These are phyloP conservation scores for Morinoia aosen DNA, from an alignment of 2,888 invertebrate genomes.

Conservation along the genomic window DNA sequence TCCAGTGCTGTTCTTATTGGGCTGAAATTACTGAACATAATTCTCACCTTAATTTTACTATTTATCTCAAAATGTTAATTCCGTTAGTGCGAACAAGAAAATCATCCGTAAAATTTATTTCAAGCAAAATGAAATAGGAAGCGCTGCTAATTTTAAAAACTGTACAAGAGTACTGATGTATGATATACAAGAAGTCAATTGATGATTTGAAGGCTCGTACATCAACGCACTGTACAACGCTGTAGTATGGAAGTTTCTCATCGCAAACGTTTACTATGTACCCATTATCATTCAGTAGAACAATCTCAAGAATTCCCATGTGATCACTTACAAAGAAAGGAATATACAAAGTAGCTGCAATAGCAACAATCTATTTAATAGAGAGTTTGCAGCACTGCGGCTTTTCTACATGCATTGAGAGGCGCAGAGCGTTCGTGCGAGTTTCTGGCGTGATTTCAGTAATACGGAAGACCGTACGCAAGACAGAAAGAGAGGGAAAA, in stretches of 20 bases:
- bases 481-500: constrained; percentile 9
- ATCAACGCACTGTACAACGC: not conserved
- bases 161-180: not conserved
- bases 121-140: not conserved
- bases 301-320: not conserved
- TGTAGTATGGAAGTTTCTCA: not conserved
- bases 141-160: not conserved
- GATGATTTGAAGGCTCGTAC: not conserved
- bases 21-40: too few species aligned
- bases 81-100: not conserved
- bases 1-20: not conserved
- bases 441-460: not conserved
- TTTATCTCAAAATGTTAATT: not conserved
- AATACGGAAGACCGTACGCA: not conserved
- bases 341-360: not conserved
- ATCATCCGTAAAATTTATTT: not conserved
- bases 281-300: not conserved
- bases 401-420: not conserved
- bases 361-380: not conserved
- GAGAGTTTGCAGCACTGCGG: not conserved
- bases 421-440: not conserved
- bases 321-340: not conserved
- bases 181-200: not conserved
- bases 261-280: not conserved
- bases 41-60: too few species aligned